Percentiles rank a stretch among this genome's conserved stretches.
Evolutionary conservation across 2,888 invertebrate genomes (phyloP).

Genomic region (Mythimna impura): DNA sequence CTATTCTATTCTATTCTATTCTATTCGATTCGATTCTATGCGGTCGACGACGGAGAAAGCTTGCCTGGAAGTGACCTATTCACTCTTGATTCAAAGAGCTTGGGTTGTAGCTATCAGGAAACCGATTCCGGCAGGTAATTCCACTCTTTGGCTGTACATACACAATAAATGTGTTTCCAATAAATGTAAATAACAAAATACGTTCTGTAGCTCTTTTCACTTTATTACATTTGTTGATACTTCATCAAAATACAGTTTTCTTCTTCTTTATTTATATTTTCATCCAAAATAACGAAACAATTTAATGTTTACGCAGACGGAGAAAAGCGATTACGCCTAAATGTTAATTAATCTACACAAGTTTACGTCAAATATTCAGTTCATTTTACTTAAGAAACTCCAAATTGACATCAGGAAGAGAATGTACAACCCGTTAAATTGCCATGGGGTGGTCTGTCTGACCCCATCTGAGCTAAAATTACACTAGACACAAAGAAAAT

Average conservation of each 20-base stretch:
- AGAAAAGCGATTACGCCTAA: slow-evolving; percentile 59
- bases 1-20: too few species aligned
- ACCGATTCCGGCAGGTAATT: too few species aligned
- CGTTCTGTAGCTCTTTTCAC: neutral
- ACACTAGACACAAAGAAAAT: slow-evolving; percentile 87
- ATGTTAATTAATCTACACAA: slow-evolving; percentile 63
- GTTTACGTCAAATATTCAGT: slow-evolving; percentile 73
- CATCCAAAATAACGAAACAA: slow-evolving; percentile 42
- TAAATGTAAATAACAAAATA: neutral
- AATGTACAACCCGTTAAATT: slow-evolving; percentile 82
- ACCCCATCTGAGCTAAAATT: slow-evolving; percentile 86
- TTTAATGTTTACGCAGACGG: slow-evolving; percentile 54
- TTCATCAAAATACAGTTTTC: neutral
- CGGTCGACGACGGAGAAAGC: too few species aligned
- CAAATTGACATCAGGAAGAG: slow-evolving; percentile 73
- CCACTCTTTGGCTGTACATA: too few species aligned
- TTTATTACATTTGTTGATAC: neutral
- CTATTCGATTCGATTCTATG: too few species aligned
- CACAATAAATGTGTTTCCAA: too few species aligned
- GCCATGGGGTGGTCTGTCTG: slow-evolving; percentile 79
- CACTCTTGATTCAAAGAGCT: too few species aligned
- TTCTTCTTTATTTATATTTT: slow-evolving; percentile 17
- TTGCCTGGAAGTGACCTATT: too few species aligned
- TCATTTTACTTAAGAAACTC: slow-evolving; percentile 75
- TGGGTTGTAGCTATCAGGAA: too few species aligned